Evolutionary conservation across 2,113 vertebrate genomes (phyloP).

Genomic region (Dasyornis broadbenti): DNA sequence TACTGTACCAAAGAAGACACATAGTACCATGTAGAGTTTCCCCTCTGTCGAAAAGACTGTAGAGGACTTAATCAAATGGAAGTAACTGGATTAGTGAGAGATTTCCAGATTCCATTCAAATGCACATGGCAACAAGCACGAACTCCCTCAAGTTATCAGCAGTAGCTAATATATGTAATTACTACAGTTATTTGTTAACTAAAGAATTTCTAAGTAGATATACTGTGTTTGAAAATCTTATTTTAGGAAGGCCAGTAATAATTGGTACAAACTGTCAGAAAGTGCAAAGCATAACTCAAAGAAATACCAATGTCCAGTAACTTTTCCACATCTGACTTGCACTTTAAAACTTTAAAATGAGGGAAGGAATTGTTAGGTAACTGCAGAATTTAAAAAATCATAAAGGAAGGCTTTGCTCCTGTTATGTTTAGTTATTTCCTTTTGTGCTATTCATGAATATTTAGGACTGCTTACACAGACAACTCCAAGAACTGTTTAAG

Average conservation of each 20-base stretch:
- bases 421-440: neutral
- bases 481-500: neutral
- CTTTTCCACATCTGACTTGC: neutral
- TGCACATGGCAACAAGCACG: constrained; percentile 16
- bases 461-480: neutral
- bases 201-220: neutral
- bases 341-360: neutral
- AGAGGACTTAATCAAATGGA: constrained; percentile 26
- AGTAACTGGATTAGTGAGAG: constrained; percentile 5
- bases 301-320: neutral
- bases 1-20: neutral
- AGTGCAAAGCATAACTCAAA: neutral
- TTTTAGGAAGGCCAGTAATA: neutral
- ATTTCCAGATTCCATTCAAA: constrained; percentile 39
- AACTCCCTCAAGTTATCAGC: constrained; percentile 2
- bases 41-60: neutral
- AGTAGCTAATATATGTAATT: neutral
- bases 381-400: neutral
- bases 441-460: neutral
- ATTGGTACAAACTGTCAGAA: neutral
- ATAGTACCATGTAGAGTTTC: neutral
- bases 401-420: neutral
- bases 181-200: neutral
- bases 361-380: neutral
- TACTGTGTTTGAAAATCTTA: neutral